Conservation (phyloP, 2,888 invertebrate genomes). For the Melitaea athalia region DNA sequence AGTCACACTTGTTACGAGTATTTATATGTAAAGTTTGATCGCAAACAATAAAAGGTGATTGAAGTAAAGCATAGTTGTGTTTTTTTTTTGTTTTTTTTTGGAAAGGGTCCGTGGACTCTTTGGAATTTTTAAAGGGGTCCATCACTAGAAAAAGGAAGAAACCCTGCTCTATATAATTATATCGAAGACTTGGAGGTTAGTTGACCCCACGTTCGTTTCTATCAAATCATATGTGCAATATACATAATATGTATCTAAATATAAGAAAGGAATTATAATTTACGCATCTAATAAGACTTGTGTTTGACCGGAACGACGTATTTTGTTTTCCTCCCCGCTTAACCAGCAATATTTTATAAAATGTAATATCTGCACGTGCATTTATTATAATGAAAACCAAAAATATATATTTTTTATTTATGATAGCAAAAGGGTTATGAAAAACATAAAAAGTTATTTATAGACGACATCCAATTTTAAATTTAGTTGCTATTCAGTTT, state of each 20-base stretch:
- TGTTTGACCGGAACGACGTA: slow-evolving; percentile 25
- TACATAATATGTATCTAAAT: slow-evolving; percentile 17
- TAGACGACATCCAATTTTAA: too few species aligned
- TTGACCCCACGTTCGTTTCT: slow-evolving; percentile 37
- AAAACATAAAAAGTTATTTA: too few species aligned
- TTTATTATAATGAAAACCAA: background rate
- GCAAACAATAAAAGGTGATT: too few species aligned
- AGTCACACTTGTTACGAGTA: too few species aligned
- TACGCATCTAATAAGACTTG: slow-evolving; percentile 28
- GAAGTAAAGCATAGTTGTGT: too few species aligned
- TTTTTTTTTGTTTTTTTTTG: too few species aligned
- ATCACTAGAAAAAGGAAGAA: too few species aligned
- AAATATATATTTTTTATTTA: background rate
- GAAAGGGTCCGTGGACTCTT: too few species aligned
- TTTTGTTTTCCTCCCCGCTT: slow-evolving; percentile 13
- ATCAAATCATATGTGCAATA: slow-evolving; percentile 27
- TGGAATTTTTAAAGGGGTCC: too few species aligned
- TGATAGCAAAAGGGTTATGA: background rate
- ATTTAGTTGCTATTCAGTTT: too few species aligned
- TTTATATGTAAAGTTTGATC: too few species aligned
- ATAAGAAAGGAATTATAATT: slow-evolving; percentile 30
- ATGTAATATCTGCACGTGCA: background rate
- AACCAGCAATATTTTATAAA: background rate
- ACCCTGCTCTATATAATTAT: too few species aligned
- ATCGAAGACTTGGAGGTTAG: slow-evolving; percentile 36